Conservation (phyloP, 2,113 vertebrate genomes). For the Urocitellus parryii region DNA sequence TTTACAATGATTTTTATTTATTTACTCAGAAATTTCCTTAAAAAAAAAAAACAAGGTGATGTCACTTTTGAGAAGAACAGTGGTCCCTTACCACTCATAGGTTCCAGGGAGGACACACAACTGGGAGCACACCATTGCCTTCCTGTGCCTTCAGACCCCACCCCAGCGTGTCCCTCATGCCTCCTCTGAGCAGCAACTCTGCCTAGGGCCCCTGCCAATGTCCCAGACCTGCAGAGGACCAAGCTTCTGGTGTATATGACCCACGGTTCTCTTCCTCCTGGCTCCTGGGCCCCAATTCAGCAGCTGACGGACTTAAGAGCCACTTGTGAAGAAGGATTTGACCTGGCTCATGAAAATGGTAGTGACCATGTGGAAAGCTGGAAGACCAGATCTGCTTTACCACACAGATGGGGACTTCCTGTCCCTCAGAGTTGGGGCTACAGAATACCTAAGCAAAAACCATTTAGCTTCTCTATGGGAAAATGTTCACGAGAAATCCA, state of each 20-base stretch:
- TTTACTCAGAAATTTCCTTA: conserved; percentile 45
- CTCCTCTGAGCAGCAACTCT: neutral
- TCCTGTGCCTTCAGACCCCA: neutral
- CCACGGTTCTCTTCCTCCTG: neutral
- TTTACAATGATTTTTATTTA: neutral
- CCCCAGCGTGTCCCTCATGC: neutral
- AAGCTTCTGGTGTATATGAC: neutral
- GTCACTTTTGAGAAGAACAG: conserved; percentile 12
- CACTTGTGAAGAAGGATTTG: neutral
- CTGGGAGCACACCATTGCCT: neutral
- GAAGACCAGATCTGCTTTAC: neutral
- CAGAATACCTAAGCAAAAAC: neutral
- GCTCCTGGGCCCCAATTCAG: neutral
- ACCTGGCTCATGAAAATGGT: neutral
- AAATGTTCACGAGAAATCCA: neutral
- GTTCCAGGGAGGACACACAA: neutral
- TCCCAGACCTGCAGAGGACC: neutral
- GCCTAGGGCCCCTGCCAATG: neutral
- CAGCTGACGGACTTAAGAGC: neutral
- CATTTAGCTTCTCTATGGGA: neutral
- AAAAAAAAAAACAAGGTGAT: neutral
- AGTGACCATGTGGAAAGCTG: neutral
- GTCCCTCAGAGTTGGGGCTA: neutral
- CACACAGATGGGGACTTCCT: neutral
- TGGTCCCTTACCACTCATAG: neutral